phyloP scores from a whole-genome alignment of 2,113 vertebrate species.

The Equus quagga region DNA sequence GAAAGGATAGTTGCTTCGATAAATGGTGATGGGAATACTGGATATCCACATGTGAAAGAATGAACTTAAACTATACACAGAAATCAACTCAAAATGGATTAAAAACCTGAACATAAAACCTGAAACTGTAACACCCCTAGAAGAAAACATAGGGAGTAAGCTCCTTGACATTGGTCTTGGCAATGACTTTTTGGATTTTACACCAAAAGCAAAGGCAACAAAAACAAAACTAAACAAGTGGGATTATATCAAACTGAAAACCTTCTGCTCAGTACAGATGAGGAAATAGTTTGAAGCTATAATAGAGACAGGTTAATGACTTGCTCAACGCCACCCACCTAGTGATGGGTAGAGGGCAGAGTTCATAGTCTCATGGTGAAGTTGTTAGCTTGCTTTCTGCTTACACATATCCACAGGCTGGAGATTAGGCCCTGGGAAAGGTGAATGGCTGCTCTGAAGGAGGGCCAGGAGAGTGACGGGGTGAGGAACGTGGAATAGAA shows the following conservation, averaged over 20 bases:
- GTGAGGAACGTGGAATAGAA: neutral
- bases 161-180: neutral
- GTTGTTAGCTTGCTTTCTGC: neutral
- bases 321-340: neutral
- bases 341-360: neutral
- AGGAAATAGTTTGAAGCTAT: neutral
- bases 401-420: neutral
- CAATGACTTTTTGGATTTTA: neutral
- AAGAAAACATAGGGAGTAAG: neutral
- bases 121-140: neutral
- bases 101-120: neutral
- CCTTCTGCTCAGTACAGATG: neutral
- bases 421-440: neutral
- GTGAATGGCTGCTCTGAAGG: neutral
- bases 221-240: neutral
- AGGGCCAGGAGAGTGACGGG: neutral
- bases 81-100: neutral
- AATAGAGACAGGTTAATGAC: neutral
- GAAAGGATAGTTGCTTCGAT: neutral
- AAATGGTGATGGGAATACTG: neutral
- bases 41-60: neutral
- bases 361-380: neutral
- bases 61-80: neutral
- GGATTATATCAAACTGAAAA: neutral
- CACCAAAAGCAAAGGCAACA: conserved; percentile 10